Conservation (phyloP, 2,797 vertebrate genomes). For the Argentina silus region DNA sequence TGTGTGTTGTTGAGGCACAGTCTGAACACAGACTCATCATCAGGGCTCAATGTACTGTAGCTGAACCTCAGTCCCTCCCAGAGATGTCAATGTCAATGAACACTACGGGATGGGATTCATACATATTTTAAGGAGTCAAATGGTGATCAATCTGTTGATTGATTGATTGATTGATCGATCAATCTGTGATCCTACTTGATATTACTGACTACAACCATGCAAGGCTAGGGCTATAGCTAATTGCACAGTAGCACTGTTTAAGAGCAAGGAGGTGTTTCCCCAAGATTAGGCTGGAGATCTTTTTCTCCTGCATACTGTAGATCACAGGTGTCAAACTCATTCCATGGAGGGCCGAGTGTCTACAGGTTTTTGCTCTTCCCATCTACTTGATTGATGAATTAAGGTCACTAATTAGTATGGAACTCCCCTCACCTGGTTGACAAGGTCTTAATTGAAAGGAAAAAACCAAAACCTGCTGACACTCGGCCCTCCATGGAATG, state of each 20-base stretch:
- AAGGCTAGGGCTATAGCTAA: neutral
- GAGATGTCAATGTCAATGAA: neutral
- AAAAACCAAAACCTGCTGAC: too few relatives aligned
- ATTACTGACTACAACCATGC: neutral
- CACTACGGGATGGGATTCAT: neutral
- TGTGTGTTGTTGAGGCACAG: neutral
- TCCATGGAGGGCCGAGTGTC: too few relatives aligned
- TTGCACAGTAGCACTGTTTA: neutral
- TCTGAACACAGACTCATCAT: neutral
- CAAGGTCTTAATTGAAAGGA: too few relatives aligned
- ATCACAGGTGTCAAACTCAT: too few relatives aligned
- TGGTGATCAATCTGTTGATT: slow-evolving; percentile 1
- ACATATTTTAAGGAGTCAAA: neutral
- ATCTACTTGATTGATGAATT: too few relatives aligned
- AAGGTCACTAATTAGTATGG: too few relatives aligned
- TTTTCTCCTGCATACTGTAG: neutral
- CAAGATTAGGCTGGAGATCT: neutral
- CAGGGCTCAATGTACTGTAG: neutral
- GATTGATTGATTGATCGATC: neutral
- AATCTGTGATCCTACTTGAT: neutral
- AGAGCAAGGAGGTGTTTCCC: neutral
- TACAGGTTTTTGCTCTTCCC: too few relatives aligned
- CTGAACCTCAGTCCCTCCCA: neutral
- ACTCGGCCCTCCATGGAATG: too few relatives aligned
- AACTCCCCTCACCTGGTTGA: too few relatives aligned